Conservation (phyloP, 2,888 invertebrate species). For the Gisinianus flammeolus region DNA sequence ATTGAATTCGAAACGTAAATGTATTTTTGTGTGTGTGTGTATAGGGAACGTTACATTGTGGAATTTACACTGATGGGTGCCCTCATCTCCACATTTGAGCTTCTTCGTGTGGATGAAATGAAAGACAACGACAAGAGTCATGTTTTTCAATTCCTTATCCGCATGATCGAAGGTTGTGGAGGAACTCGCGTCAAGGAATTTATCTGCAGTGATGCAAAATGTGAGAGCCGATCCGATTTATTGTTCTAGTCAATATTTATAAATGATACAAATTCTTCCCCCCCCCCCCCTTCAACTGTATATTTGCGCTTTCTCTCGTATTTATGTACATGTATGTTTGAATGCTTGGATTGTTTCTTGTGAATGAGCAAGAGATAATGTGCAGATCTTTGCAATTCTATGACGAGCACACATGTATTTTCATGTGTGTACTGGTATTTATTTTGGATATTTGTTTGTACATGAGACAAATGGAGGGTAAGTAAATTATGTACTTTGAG, state of each 20-base stretch:
- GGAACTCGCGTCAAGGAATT: constrained; percentile 51
- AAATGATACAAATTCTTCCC: background rate
- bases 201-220: constrained; percentile 51
- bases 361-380: background rate
- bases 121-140: constrained; percentile 50
- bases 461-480: too few species aligned
- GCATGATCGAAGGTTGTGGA: constrained; percentile 51
- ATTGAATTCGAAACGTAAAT: too few species aligned
- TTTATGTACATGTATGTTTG: background rate
- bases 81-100: constrained; percentile 48
- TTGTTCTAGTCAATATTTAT: constrained; percentile 6
- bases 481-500: too few species aligned
- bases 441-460: too few species aligned
- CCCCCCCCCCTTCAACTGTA: background rate
- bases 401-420: too few species aligned
- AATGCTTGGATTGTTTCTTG: background rate
- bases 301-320: background rate
- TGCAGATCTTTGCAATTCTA: too few species aligned
- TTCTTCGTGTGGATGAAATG: constrained; percentile 50
- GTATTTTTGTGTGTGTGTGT: background rate
- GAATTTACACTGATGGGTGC: constrained; percentile 54
- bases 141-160: constrained; percentile 53
- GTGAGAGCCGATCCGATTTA: constrained; percentile 35
- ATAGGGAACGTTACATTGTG: constrained; percentile 50
- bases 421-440: too few species aligned